Evolutionary conservation across 2,888 invertebrate species (phyloP).

Genomic region (Mactromeris polynyma): DNA sequence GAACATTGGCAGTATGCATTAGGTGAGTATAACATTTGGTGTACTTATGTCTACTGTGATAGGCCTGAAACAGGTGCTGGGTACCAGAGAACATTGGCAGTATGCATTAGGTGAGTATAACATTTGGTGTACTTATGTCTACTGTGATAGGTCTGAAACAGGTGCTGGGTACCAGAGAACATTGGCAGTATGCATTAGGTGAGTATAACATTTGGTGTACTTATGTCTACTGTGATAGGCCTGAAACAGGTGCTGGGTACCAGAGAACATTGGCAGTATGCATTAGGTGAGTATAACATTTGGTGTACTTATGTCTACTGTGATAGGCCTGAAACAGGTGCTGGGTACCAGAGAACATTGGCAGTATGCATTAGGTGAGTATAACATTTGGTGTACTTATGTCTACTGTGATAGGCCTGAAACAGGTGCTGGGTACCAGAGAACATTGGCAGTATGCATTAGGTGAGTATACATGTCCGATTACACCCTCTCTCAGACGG

Average conservation of each 20-base stretch:
- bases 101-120: constrained; percentile 89
- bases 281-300: constrained; percentile 87
- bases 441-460: constrained; percentile 92
- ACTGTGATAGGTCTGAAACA: constrained; percentile 91
- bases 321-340: constrained; percentile 91
- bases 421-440: constrained; percentile 91
- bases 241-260: constrained; percentile 92
- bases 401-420: constrained; percentile 92
- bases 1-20: constrained; percentile 92
- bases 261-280: constrained; percentile 90
- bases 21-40: constrained; percentile 95
- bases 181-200: constrained; percentile 91
- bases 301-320: constrained; percentile 93
- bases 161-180: constrained; percentile 90
- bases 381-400: constrained; percentile 90
- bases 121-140: constrained; percentile 92
- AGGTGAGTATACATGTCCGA: constrained; percentile 77
- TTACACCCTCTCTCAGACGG: no score
- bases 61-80: constrained; percentile 91
- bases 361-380: constrained; percentile 90
- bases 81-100: constrained; percentile 92
- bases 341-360: constrained; percentile 91
- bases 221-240: constrained; percentile 92
- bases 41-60: constrained; percentile 93
- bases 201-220: constrained; percentile 89